Conservation (phyloP, 2,113 vertebrate genomes). For the Bombycilla garrulus region DNA sequence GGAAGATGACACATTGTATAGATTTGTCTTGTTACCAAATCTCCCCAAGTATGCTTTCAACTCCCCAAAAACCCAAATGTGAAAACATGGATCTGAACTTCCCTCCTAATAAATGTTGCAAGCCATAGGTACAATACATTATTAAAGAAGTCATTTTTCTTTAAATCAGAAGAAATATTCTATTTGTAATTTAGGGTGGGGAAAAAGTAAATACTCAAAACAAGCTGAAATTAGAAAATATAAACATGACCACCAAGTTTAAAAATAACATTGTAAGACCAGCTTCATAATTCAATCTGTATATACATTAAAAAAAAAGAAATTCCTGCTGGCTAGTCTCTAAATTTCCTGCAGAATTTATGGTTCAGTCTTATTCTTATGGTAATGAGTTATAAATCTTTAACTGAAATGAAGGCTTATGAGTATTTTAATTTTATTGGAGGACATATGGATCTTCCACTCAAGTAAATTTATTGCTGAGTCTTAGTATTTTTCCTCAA, state of each 20-base stretch:
- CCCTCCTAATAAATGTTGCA: background rate
- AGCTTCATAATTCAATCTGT: background rate
- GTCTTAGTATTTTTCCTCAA: background rate
- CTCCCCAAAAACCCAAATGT: background rate
- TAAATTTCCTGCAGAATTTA: background rate
- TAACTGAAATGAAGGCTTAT: background rate
- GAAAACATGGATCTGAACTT: background rate
- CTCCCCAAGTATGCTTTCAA: background rate
- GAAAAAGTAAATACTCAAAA: background rate
- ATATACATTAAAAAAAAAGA: background rate
- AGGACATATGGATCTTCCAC: constrained; percentile 1
- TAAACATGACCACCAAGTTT: background rate
- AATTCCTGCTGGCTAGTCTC: background rate
- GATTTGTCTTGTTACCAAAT: background rate
- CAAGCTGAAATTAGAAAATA: background rate
- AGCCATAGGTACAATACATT: background rate
- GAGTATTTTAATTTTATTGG: constrained; percentile 17
- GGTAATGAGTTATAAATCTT: constrained; percentile 18
- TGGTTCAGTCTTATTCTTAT: background rate
- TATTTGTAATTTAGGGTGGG: background rate
- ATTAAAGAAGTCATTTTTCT: background rate
- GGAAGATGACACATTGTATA: background rate
- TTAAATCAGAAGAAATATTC: background rate
- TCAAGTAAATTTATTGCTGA: background rate
- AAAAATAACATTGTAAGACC: background rate